Evolutionary conservation across 2,888 invertebrate genomes (phyloP).

Genomic region (Dryobota labecula): DNA sequence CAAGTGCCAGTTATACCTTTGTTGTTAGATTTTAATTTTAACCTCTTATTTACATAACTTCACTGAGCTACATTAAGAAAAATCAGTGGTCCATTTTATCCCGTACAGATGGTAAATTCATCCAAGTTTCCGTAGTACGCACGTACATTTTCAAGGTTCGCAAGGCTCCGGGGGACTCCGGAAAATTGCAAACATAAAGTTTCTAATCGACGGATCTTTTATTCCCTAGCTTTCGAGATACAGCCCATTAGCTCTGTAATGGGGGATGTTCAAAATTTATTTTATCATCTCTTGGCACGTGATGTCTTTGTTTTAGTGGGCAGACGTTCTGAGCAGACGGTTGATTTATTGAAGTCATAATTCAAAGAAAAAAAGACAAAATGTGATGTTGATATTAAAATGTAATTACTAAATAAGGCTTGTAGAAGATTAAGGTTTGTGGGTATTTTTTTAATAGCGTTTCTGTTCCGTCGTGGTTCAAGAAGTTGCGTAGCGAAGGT

Average conservation of each 20-base stretch:
- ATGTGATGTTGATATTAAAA: slow-evolving; percentile 59
- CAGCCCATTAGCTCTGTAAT: slow-evolving; percentile 90
- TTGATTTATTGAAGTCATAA: slow-evolving; percentile 69
- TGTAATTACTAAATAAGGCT: slow-evolving; percentile 58
- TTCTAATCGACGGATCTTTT: slow-evolving; percentile 90
- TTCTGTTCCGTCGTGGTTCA: background rate
- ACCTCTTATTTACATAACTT: too few relatives aligned
- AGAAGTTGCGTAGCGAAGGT: background rate
- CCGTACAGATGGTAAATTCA: slow-evolving; percentile 5
- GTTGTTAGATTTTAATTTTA: too few relatives aligned
- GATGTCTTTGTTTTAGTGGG: slow-evolving; percentile 85
- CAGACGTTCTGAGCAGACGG: slow-evolving; percentile 69
- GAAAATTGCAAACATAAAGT: slow-evolving; percentile 90
- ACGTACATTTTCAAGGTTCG: slow-evolving; percentile 74
- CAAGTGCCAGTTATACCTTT: too few relatives aligned
- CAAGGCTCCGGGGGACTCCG: slow-evolving; percentile 76
- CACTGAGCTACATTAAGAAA: too few relatives aligned
- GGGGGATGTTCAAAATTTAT: slow-evolving; percentile 89
- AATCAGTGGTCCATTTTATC: too few relatives aligned
- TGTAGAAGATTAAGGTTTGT: slow-evolving; percentile 15
- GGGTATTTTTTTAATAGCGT: background rate
- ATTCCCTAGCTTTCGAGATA: slow-evolving; percentile 88
- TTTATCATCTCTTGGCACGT: slow-evolving; percentile 90
- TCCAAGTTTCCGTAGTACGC: slow-evolving; percentile 60
- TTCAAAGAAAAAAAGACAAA: slow-evolving; percentile 56